phyloP scores from a whole-genome alignment of 2,113 vertebrate species.

The Engystomops pustulosus region DNA sequence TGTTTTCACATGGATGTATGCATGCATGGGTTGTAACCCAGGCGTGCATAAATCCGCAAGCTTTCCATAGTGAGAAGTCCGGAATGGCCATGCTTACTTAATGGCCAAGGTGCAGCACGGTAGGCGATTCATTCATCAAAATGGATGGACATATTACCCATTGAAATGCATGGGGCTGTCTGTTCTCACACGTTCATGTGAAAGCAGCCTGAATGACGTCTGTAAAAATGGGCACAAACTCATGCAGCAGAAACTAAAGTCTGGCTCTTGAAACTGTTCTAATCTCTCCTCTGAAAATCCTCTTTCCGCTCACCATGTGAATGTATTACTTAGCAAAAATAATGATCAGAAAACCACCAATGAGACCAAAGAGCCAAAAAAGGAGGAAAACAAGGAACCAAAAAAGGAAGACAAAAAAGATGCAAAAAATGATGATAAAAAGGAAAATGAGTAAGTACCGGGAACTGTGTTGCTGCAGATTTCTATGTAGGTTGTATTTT shows the following conservation, averaged over 20 bases:
- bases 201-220: slow-evolving; percentile 3
- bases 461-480: not conserved
- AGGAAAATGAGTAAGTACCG: slow-evolving; percentile 76
- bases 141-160: no score
- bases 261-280: slow-evolving; percentile 2
- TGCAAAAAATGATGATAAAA: slow-evolving; percentile 76
- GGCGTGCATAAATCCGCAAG: no score
- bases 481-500: not conserved
- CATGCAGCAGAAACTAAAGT: not conserved
- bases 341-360: slow-evolving; percentile 79
- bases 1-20: no score
- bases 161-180: no score
- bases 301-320: slow-evolving; percentile 40
- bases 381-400: slow-evolving; percentile 77
- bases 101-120: no score
- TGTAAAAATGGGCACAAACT: slow-evolving; percentile 41
- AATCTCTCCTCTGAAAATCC: slow-evolving; percentile 5
- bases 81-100: no score
- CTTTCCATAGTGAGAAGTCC: no score
- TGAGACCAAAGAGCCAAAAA: slow-evolving; percentile 80
- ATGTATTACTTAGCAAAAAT: slow-evolving; percentile 81
- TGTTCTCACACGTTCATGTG: no score
- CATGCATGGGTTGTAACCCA: no score
- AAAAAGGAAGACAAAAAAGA: slow-evolving; percentile 81
- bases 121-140: no score